These are phyloP conservation scores for Prostheceraeus crozeri DNA, from an alignment of 2,888 invertebrate species.

Conservation along the genomic window DNA sequence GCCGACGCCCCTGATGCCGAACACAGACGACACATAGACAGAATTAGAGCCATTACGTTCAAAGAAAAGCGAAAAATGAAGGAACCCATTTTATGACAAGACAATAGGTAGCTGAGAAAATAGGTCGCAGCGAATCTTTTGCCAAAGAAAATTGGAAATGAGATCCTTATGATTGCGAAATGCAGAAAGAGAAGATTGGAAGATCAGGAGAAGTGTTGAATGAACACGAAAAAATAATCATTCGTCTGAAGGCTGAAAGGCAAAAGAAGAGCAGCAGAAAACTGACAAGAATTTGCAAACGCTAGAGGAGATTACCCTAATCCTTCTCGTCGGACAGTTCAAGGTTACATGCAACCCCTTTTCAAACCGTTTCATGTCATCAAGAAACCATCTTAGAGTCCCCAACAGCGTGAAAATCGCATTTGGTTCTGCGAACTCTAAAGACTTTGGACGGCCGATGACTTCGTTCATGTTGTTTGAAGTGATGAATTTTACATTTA, in stretches of 20 bases:
- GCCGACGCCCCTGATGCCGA: too few species aligned
- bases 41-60: too few species aligned
- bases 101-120: too few species aligned
- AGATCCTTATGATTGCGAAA: too few species aligned
- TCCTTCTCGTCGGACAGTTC: conserved; percentile 10
- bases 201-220: neutral
- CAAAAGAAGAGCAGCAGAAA: conserved; percentile 1
- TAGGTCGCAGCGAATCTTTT: too few species aligned
- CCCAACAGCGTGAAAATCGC: conserved; percentile 6
- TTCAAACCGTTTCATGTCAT: conserved; percentile 11
- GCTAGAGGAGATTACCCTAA: neutral
- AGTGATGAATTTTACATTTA: too few species aligned
- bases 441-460: neutral
- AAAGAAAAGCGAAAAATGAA: too few species aligned
- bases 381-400: neutral
- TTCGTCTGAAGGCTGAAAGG: neutral
- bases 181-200: neutral
- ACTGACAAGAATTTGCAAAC: conserved; percentile 10
- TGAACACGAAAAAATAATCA: neutral
- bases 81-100: too few species aligned
- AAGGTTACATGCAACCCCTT: conserved; percentile 4
- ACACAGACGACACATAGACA: too few species aligned
- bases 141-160: too few species aligned
- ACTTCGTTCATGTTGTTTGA: neutral
- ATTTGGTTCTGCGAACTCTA: neutral